Percentiles rank a stretch among this genome's conserved stretches.
phyloP scores from a whole-genome alignment of 2,113 vertebrate genomes.

The Stegastes partitus region DNA sequence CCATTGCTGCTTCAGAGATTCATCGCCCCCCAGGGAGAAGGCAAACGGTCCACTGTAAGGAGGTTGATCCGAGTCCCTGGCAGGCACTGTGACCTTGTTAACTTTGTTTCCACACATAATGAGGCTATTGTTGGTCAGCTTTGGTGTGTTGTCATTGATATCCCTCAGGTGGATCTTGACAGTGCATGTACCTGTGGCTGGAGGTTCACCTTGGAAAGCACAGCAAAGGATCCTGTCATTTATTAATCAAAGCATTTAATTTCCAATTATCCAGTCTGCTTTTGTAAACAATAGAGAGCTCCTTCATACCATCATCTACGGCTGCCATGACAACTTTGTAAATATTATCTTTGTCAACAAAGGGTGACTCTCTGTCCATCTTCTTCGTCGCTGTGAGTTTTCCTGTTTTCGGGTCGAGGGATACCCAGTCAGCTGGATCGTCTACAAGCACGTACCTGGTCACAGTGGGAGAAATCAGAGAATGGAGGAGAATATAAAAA shows the following conservation, averaged over 20 bases:
- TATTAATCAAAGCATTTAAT: neutral
- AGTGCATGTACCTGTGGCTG: slow-evolving; percentile 79
- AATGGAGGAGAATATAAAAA: neutral
- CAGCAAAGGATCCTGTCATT: neutral
- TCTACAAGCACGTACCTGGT: slow-evolving; percentile 77
- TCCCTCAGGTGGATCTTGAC: slow-evolving; percentile 84
- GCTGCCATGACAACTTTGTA: slow-evolving; percentile 82
- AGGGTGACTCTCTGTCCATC: slow-evolving; percentile 85
- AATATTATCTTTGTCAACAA: slow-evolving; percentile 69
- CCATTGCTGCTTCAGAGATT: slow-evolving; percentile 73
- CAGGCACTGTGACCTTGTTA: slow-evolving; percentile 63
- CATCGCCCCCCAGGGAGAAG: slow-evolving; percentile 74
- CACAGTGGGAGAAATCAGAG: neutral
- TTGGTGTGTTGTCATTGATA: slow-evolving; percentile 81
- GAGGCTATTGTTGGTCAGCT: slow-evolving; percentile 51
- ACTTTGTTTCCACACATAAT: slow-evolving; percentile 78
- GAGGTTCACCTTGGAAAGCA: slow-evolving; percentile 80
- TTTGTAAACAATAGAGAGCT: neutral
- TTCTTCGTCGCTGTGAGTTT: slow-evolving; percentile 73
- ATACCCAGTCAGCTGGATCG: slow-evolving; percentile 85
- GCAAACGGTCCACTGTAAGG: slow-evolving; percentile 83
- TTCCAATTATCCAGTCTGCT: neutral
- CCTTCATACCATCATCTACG: slow-evolving; percentile 82
- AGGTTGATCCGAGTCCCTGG: slow-evolving; percentile 62
- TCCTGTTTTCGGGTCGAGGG: slow-evolving; percentile 82